A percentile compares a stretch with the other conserved stretches of the same genome.
phyloP scores from a whole-genome alignment of 2,888 invertebrate species.

The Automeris io region DNA sequence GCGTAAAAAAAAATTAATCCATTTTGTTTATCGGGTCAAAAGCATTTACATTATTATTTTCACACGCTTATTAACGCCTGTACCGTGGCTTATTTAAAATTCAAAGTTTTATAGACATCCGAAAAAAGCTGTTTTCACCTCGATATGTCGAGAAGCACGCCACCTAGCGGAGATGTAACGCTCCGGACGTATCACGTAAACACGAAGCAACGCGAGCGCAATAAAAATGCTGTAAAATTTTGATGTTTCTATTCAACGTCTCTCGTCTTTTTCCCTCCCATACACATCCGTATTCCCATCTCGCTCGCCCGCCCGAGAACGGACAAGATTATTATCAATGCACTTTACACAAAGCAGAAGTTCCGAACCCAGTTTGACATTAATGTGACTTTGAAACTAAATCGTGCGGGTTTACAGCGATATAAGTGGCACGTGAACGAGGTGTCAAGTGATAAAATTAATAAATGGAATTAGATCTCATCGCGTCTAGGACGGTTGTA shows the following conservation, averaged over 20 bases:
- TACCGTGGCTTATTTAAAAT: constrained; percentile 18
- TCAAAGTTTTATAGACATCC: constrained; percentile 19
- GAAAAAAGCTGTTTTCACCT: constrained; percentile 29
- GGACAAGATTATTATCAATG: constrained; percentile 74
- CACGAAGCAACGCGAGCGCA: constrained; percentile 57
- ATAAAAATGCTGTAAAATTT: constrained; percentile 76
- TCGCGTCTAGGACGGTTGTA: constrained; percentile 28
- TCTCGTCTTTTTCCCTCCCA: constrained; percentile 30
- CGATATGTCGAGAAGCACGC: constrained; percentile 23
- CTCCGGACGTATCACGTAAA: constrained; percentile 68
- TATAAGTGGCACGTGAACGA: constrained; percentile 60
- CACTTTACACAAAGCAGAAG: constrained; percentile 77
- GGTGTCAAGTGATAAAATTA: constrained; percentile 72
- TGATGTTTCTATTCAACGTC: constrained; percentile 72
- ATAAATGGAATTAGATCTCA: constrained; percentile 55
- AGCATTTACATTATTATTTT: too few relatives aligned
- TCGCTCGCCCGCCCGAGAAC: constrained; percentile 47
- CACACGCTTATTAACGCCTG: constrained; percentile 21
- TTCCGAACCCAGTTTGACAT: constrained; percentile 60
- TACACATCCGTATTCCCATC: constrained; percentile 22
- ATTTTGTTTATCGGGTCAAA: too few relatives aligned
- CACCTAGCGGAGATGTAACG: constrained; percentile 38
- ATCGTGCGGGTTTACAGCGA: constrained; percentile 65
- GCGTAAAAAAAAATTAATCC: too few relatives aligned
- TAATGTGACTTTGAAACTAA: constrained; percentile 73